These are phyloP conservation scores for Serinus canaria DNA, from an alignment of 2,113 vertebrate genomes.

Conservation along the genomic window DNA sequence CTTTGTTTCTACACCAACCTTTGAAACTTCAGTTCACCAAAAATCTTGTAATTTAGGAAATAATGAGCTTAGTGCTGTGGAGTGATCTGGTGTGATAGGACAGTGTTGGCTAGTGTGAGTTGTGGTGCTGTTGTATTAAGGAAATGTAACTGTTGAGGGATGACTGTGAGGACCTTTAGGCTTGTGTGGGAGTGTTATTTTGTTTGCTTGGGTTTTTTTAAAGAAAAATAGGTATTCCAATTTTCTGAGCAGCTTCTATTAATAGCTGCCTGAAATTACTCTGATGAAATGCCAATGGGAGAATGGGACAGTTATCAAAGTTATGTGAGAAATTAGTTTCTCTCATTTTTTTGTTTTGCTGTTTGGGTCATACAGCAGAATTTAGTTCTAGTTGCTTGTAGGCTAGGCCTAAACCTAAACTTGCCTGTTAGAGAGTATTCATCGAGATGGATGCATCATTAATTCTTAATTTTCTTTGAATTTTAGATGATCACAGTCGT, in stretches of 20 bases:
- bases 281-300: background rate
- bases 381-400: background rate
- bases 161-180: background rate
- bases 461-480: background rate
- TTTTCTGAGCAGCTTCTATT: background rate
- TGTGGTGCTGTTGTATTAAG: background rate
- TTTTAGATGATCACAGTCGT: constrained; percentile 94
- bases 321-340: background rate
- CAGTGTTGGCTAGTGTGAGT: background rate
- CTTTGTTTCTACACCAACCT: background rate
- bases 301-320: background rate
- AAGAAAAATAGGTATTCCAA: background rate
- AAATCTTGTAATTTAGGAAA: background rate
- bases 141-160: background rate
- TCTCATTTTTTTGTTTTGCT: background rate
- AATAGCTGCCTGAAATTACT: background rate
- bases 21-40: background rate
- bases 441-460: background rate
- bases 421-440: background rate
- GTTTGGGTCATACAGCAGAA: background rate
- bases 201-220: background rate
- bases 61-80: background rate
- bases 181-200: background rate
- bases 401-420: background rate
- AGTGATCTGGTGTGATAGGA: background rate